phyloP scores from a whole-genome alignment of 2,888 invertebrate species.

The Lasioglossum oenotherae region DNA sequence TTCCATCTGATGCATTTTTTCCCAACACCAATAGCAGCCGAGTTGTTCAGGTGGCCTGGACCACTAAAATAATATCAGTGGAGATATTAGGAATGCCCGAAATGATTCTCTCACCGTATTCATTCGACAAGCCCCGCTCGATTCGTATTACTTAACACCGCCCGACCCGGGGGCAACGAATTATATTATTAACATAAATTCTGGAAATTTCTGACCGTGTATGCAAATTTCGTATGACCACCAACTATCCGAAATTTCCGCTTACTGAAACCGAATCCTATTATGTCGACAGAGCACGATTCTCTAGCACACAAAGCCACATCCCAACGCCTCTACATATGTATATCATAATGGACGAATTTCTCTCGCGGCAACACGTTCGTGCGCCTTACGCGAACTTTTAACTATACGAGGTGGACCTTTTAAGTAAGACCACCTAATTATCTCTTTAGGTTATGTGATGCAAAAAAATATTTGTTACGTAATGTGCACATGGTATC shows the following conservation, averaged over 20 bases:
- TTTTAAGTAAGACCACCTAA: too few species aligned
- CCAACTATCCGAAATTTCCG: slow-evolving; percentile 59
- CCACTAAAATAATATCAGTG: background rate
- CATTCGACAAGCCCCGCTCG: background rate
- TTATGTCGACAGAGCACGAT: slow-evolving; percentile 43
- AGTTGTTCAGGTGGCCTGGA: too few species aligned
- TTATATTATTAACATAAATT: slow-evolving; percentile 59
- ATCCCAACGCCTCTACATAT: slow-evolving; percentile 19
- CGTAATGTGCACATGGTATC: too few species aligned
- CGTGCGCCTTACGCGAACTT: slow-evolving; percentile 19
- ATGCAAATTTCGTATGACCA: slow-evolving; percentile 53
- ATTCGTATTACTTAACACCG: slow-evolving; percentile 40
- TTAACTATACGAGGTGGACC: background rate
- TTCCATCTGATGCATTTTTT: too few species aligned
- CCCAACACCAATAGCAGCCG: too few species aligned
- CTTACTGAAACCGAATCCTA: slow-evolving; percentile 58
- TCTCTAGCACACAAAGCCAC: slow-evolving; percentile 37
- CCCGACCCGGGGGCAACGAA: slow-evolving; percentile 26
- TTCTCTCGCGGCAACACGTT: background rate
- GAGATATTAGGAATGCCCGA: background rate
- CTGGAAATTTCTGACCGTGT: slow-evolving; percentile 41
- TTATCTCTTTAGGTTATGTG: too few species aligned
- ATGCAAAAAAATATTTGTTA: too few species aligned
- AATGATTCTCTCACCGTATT: background rate
- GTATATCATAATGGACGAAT: slow-evolving; percentile 35